Conservation (phyloP, 2,113 vertebrate species). For the Gopherus flavomarginatus region DNA sequence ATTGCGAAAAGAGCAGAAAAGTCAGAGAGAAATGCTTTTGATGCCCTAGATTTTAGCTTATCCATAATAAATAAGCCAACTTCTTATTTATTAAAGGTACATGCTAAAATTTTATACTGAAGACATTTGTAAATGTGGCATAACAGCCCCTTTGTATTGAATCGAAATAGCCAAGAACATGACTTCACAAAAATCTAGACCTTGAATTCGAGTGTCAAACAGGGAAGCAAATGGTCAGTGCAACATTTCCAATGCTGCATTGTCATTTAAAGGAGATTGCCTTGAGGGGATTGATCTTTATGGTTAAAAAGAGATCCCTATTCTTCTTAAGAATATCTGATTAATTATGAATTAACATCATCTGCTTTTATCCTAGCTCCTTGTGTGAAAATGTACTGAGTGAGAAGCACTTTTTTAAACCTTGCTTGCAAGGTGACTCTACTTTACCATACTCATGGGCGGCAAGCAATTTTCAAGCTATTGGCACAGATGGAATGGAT, state of each 20-base stretch:
- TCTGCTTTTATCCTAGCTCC: neutral
- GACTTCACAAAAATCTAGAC: constrained; percentile 13
- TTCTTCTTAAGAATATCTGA: neutral
- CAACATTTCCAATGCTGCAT: neutral
- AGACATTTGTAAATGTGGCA: neutral
- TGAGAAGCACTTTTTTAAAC: constrained; percentile 30
- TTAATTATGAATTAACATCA: neutral
- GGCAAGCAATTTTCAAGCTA: constrained; percentile 51
- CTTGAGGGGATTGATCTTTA: neutral
- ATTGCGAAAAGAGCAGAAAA: neutral
- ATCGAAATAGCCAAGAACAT: neutral
- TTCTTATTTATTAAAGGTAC: constrained; percentile 50
- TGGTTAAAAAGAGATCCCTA: neutral
- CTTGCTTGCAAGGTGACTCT: constrained; percentile 29
- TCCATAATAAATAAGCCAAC: constrained; percentile 41
- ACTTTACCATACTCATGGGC: constrained; percentile 41
- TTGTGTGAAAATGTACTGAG: neutral
- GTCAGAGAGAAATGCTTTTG: neutral
- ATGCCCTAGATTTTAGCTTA: neutral
- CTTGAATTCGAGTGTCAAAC: neutral
- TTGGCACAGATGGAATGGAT: constrained; percentile 58
- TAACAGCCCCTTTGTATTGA: neutral
- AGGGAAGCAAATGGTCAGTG: neutral
- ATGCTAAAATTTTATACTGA: neutral
- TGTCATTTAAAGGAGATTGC: neutral